phyloP scores from a whole-genome alignment of 2,113 vertebrate genomes.

The Oenanthe melanoleuca region DNA sequence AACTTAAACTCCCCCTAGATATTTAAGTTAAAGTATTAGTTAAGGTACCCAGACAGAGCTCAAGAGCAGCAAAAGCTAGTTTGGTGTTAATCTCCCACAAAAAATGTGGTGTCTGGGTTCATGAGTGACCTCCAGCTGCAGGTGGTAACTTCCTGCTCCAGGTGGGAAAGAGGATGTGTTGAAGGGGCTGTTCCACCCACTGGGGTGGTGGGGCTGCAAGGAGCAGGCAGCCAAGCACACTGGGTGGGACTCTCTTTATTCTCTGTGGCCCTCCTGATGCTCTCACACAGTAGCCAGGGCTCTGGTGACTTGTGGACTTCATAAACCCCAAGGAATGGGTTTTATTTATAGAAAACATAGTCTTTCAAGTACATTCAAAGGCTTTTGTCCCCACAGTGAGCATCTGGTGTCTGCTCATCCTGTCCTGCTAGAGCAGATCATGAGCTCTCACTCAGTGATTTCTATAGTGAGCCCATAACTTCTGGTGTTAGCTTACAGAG shows the following conservation, averaged over 20 bases:
- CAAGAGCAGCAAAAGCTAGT: neutral
- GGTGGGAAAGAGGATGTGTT: neutral
- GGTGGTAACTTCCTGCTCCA: neutral
- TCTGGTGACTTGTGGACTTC: neutral
- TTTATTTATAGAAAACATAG: neutral
- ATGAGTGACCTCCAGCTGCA: neutral
- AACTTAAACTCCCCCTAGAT: neutral
- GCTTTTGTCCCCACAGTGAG: neutral
- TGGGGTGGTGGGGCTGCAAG: neutral
- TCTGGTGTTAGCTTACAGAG: neutral
- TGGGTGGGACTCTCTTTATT: neutral
- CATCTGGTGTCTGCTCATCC: neutral
- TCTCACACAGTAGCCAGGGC: neutral
- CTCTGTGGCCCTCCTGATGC: neutral
- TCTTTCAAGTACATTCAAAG: neutral
- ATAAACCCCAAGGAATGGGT: neutral
- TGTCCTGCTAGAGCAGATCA: neutral
- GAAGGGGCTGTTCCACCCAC: fast-evolving
- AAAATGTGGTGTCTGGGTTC: neutral
- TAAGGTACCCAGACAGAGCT: neutral
- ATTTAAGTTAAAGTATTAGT: neutral
- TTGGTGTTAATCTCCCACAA: neutral
- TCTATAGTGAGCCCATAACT: neutral
- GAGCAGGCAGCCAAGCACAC: neutral
- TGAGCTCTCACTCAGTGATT: neutral